Evolutionary conservation across 2,888 invertebrate genomes (phyloP), one percentile per base, ranked within the genome.

Genomic region (Neocrepidodera transversa): DNA sequence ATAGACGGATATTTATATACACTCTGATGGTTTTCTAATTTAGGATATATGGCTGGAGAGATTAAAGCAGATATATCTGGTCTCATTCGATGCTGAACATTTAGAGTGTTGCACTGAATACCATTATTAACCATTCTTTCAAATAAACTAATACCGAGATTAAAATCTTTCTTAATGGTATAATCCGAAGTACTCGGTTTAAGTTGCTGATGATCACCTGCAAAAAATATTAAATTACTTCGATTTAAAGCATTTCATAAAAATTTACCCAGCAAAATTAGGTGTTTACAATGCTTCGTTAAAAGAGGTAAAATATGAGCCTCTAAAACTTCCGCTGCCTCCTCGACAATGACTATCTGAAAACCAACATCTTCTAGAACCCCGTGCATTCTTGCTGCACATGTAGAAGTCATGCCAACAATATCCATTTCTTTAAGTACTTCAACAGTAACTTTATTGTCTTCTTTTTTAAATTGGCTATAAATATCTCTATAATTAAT

Each of bases 301-400:
- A 62, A 40, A 23, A 53, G 42, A 0, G 91, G 87, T 0, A 93
- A 80, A 11, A 93, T 86, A 74, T 95, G 95, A 0, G 90, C 84
- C 75, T 95, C 95, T 28, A 93, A 77, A 0, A 94, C 90, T 80
- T 95, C 93, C 0, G 93, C 94, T 0, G 94, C 94, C 80, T 95
- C 95, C 62, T 95, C 95, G 0, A 95, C 89, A 11, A 92, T 84
- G 0, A 91, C 89, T 68, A 91, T 87, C 60, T 86, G 85, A 2
- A 86, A 85, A 56, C 82, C 79, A 1, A 91, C 76, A 43, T 82
- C 79, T 50, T 84, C 81, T 61, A 93, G 79, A 2, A 89, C 78
- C 1, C 83, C 81, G 65, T 87, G 86, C 13, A 87, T 78, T 53
- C 87, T 82, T 0, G 92, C 91, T 0, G 92, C 92, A 13, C 87